A percentile compares a stretch with the other conserved stretches of the same genome.
Evolutionary conservation across 1,140 invertebrate genomes (phyloP).

Genomic region (Pteromalus puparum): DNA sequence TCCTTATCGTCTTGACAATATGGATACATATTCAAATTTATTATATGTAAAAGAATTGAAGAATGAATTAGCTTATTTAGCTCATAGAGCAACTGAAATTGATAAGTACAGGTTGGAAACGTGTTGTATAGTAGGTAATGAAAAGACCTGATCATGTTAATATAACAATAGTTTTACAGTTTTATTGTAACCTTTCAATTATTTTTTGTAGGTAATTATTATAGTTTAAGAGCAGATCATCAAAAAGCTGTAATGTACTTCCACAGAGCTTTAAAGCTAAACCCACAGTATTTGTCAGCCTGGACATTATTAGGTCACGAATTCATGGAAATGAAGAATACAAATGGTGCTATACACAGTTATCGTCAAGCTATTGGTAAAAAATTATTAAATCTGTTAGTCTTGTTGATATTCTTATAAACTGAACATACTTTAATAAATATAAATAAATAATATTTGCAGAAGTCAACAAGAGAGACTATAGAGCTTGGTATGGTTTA

Average conservation of each 20-base stretch:
- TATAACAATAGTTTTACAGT: not conserved
- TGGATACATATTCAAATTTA: constrained; percentile 98
- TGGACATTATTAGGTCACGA: constrained; percentile 99
- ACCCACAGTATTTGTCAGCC: constrained; percentile 95
- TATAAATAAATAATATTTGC: constrained; percentile 58
- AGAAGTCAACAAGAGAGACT: constrained; percentile 96
- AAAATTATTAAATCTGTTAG: constrained; percentile 22
- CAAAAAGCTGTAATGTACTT: constrained; percentile 98
- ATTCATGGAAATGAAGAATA: constrained; percentile 99
- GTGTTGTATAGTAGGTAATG: constrained; percentile 96
- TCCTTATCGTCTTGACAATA: constrained; percentile 94
- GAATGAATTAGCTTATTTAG: constrained; percentile 93
- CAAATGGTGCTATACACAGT: constrained; percentile 96
- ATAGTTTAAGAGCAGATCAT: constrained; percentile 96
- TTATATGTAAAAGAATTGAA: constrained; percentile 96
- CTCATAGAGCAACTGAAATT: constrained; percentile 93
- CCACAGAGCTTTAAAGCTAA: constrained; percentile 94
- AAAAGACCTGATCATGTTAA: not conserved
- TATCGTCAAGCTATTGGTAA: constrained; percentile 97
- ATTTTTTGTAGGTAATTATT: constrained; percentile 92
- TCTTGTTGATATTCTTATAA: not conserved
- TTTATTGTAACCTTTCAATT: not conserved
- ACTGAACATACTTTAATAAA: constrained; percentile 8
- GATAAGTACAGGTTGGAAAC: constrained; percentile 99
- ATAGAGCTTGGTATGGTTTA: constrained; percentile 98